Evolutionary conservation across 2,888 invertebrate species (phyloP).

Genomic region (Aelia acuminata): DNA sequence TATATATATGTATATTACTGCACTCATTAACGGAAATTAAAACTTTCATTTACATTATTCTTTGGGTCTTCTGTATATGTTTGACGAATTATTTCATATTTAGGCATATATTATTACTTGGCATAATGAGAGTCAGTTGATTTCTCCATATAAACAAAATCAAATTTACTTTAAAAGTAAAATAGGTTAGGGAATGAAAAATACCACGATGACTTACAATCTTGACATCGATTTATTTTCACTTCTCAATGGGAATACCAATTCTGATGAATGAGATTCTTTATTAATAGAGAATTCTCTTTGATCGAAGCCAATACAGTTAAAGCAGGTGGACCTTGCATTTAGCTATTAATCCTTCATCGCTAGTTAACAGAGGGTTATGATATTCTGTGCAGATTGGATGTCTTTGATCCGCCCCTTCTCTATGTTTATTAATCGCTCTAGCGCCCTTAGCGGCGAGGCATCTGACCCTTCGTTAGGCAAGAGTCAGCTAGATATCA

Average conservation of each 20-base stretch:
- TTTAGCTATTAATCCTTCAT: background rate
- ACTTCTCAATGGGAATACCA: background rate
- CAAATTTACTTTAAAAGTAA: too few species aligned
- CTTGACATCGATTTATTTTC: too few species aligned
- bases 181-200: too few species aligned
- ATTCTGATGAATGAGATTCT: background rate
- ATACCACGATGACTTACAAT: too few species aligned
- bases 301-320: background rate
- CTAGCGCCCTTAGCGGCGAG: background rate
- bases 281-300: background rate
- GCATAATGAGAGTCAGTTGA: too few species aligned
- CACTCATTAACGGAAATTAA: too few species aligned
- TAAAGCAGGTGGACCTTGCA: background rate
- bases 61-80: too few species aligned
- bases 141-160: too few species aligned
- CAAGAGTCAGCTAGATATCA: background rate
- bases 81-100: too few species aligned
- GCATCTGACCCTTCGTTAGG: background rate
- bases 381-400: slow-evolving; percentile 16
- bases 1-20: too few species aligned
- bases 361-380: background rate
- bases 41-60: too few species aligned
- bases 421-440: slow-evolving; percentile 17
- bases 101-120: too few species aligned
- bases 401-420: slow-evolving; percentile 1